Conservation (phyloP, 2,113 vertebrate genomes). For the Brachyistius frenatus region DNA sequence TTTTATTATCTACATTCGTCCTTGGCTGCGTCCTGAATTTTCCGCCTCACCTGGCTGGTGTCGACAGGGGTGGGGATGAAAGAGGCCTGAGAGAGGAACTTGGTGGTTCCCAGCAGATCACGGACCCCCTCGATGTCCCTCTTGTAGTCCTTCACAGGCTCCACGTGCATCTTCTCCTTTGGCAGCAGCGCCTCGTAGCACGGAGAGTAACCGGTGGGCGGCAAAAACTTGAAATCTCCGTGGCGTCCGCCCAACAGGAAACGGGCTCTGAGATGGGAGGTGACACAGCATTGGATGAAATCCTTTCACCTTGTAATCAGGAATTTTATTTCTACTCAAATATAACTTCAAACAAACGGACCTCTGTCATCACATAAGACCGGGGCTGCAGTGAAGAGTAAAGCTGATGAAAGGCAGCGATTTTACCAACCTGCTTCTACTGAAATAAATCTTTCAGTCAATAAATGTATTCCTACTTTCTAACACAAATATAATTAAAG, state of each 20-base stretch:
- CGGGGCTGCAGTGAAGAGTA: background rate
- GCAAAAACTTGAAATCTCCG: conserved; percentile 97
- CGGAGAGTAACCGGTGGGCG: conserved; percentile 94
- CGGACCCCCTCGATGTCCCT: conserved; percentile 91
- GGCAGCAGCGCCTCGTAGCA: conserved; percentile 96
- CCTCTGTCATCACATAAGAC: background rate
- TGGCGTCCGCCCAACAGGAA: conserved; percentile 96
- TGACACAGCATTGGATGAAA: background rate
- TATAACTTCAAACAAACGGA: background rate
- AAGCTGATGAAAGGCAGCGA: background rate
- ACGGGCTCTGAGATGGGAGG: conserved; percentile 85
- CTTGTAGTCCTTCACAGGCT: conserved; percentile 97
- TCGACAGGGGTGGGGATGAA: conserved; percentile 96
- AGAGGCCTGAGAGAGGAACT: conserved; percentile 94
- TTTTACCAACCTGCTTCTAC: background rate
- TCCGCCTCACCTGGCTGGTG: conserved; percentile 90
- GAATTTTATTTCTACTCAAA: background rate
- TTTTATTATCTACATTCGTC: background rate
- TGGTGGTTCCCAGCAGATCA: conserved; percentile 93
- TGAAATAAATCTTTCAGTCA: background rate
- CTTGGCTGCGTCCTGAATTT: background rate
- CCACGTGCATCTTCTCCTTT: conserved; percentile 96
- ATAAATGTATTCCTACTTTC: background rate
- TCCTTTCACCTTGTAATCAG: background rate
- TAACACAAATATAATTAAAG: too few relatives aligned